A percentile compares a stretch with the other conserved stretches of the same genome.
Conservation (phyloP, 2,888 invertebrate genomes). For the Drosophila monieri region DNA sequence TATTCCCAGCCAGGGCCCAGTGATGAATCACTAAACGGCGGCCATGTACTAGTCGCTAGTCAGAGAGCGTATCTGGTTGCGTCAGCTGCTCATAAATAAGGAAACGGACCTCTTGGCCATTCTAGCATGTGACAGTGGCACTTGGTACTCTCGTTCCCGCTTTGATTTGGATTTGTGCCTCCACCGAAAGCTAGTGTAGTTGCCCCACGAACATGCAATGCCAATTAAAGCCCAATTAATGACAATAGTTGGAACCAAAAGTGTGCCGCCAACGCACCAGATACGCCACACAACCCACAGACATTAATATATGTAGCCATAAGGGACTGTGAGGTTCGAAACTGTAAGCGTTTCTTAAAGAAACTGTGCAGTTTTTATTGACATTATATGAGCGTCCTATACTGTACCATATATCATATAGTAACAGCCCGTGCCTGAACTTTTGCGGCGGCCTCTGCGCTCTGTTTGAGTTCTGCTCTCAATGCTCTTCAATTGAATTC, state of each 20-base stretch:
- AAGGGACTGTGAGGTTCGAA: background rate
- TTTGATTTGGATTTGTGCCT: slow-evolving; percentile 37
- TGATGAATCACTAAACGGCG: slow-evolving; percentile 35
- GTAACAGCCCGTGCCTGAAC: slow-evolving; percentile 50
- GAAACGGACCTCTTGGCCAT: slow-evolving; percentile 28
- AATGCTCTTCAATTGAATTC: slow-evolving; percentile 79
- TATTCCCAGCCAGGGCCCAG: slow-evolving; percentile 28
- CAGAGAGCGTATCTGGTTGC: slow-evolving; percentile 24
- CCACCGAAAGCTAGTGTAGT: slow-evolving; percentile 15
- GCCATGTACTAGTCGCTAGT: background rate
- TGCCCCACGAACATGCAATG: slow-evolving; percentile 26
- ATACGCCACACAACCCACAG: slow-evolving; percentile 11
- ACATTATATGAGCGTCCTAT: background rate
- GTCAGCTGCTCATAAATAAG: slow-evolving; percentile 51
- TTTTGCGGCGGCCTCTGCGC: slow-evolving; percentile 45
- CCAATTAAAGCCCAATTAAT: slow-evolving; percentile 57
- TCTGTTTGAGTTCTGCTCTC: slow-evolving; percentile 55
- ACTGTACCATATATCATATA: slow-evolving; percentile 30
- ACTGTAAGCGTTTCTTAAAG: background rate
- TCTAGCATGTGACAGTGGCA: slow-evolving; percentile 25
- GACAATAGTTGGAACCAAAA: slow-evolving; percentile 49
- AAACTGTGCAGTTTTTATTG: background rate
- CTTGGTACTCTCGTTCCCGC: slow-evolving; percentile 22
- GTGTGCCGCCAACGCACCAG: slow-evolving; percentile 69
- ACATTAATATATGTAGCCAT: slow-evolving; percentile 3